Evolutionary conservation across 1,140 invertebrate species (phyloP).

Genomic region (Lucilia sericata): DNA sequence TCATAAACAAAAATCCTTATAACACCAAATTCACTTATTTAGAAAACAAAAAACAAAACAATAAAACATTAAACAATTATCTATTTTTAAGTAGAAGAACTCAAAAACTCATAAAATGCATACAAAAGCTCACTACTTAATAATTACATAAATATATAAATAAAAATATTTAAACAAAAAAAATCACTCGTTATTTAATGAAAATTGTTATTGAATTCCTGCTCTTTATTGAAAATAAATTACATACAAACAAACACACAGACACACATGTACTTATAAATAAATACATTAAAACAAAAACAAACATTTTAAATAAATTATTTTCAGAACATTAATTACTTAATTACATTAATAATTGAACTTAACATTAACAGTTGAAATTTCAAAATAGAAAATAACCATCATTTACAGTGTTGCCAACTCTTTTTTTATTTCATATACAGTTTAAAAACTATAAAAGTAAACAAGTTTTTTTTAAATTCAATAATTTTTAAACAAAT

Average conservation of each 20-base stretch:
- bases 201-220: slow-evolving; percentile 21
- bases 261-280: not conserved
- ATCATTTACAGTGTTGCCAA: not conserved
- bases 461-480: not conserved
- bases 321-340: not conserved
- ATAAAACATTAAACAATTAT: not conserved
- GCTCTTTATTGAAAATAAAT: not conserved
- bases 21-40: not conserved
- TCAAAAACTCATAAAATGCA: not conserved
- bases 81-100: not conserved
- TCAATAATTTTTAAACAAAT: not conserved
- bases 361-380: not conserved
- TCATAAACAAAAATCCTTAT: not conserved
- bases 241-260: not conserved
- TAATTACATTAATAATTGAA: not conserved
- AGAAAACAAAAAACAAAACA: not conserved
- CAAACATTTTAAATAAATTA: not conserved
- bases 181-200: slow-evolving; percentile 17
- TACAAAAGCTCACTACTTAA: not conserved
- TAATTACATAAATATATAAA: not conserved
- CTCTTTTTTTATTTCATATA: not conserved
- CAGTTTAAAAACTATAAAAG: not conserved
- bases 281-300: not conserved
- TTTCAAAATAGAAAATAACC: not conserved
- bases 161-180: not conserved